Evolutionary conservation across 2,797 vertebrate genomes (phyloP).

Genomic region (Thaleichthys pacificus): DNA sequence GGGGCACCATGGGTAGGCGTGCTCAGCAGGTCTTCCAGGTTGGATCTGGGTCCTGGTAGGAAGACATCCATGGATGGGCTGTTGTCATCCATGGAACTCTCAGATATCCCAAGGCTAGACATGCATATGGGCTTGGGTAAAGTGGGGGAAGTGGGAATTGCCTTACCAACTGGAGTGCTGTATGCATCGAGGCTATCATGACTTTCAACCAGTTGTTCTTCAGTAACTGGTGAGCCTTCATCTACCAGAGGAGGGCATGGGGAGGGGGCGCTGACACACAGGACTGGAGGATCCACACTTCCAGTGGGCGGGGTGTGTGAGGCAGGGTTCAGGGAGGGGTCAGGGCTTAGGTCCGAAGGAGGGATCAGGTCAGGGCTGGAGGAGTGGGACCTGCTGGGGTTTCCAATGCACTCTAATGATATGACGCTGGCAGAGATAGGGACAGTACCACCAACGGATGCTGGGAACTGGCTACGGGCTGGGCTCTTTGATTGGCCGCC

Average conservation of each 20-base stretch:
- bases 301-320: slow-evolving; percentile 54
- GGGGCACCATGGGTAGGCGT: slow-evolving; percentile 46
- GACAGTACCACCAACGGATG: slow-evolving; percentile 22
- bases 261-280: slow-evolving; percentile 57
- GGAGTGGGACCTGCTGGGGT: slow-evolving; percentile 59
- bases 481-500: slow-evolving; percentile 38
- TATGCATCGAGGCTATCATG: slow-evolving; percentile 27
- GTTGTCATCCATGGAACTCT: slow-evolving; percentile 49
- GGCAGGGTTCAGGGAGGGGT: slow-evolving; percentile 64
- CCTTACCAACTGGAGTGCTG: slow-evolving; percentile 26
- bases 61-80: slow-evolving; percentile 50
- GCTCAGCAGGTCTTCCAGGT: slow-evolving; percentile 61
- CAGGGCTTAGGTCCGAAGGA: slow-evolving; percentile 73
- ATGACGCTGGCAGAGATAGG: slow-evolving; percentile 37
- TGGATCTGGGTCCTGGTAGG: slow-evolving; percentile 53
- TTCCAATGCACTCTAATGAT: slow-evolving; percentile 54
- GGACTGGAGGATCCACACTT: slow-evolving; percentile 63
- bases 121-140: slow-evolving; percentile 51
- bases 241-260: slow-evolving; percentile 41
- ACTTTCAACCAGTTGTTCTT: slow-evolving; percentile 47
- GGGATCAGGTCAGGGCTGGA: slow-evolving; percentile 72
- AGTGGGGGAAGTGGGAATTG: slow-evolving; percentile 44
- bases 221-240: slow-evolving; percentile 21
- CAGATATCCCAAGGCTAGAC: slow-evolving; percentile 38
- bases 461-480: slow-evolving; percentile 47